phyloP scores from a whole-genome alignment of 2,888 invertebrate genomes.

The Polydesmus complanatus region DNA sequence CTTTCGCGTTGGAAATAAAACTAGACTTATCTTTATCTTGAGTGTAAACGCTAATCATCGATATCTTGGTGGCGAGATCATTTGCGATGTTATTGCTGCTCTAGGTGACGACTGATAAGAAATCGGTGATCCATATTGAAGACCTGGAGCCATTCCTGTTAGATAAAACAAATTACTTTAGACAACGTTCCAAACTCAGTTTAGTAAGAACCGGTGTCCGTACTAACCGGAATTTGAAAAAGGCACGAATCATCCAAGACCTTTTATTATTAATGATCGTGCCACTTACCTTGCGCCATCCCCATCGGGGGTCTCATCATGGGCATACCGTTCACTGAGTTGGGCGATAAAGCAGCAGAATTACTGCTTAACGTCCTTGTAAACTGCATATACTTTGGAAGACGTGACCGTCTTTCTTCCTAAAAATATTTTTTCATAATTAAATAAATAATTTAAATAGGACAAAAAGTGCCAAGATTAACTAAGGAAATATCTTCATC shows the following conservation, averaged over 20 bases:
- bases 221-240: background rate
- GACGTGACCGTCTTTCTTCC: constrained; percentile 63
- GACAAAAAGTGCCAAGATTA: constrained; percentile 23
- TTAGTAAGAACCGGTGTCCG: background rate
- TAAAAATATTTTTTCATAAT: too few relatives aligned
- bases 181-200: background rate
- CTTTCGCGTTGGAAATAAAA: background rate
- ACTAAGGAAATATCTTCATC: constrained; percentile 75
- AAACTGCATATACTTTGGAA: constrained; percentile 46
- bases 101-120: background rate
- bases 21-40: background rate
- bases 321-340: constrained; percentile 35
- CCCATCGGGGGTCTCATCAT: constrained; percentile 50
- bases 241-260: background rate
- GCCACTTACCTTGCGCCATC: constrained; percentile 45
- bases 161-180: background rate
- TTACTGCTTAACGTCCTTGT: constrained; percentile 31
- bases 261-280: constrained; percentile 4
- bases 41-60: background rate
- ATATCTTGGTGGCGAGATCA: background rate
- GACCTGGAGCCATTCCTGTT: background rate
- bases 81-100: background rate
- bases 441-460: background rate
- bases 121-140: background rate
- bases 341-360: constrained; percentile 22